Evolutionary conservation across 2,113 vertebrate genomes (phyloP).

Genomic region (Ameiurus melas): DNA sequence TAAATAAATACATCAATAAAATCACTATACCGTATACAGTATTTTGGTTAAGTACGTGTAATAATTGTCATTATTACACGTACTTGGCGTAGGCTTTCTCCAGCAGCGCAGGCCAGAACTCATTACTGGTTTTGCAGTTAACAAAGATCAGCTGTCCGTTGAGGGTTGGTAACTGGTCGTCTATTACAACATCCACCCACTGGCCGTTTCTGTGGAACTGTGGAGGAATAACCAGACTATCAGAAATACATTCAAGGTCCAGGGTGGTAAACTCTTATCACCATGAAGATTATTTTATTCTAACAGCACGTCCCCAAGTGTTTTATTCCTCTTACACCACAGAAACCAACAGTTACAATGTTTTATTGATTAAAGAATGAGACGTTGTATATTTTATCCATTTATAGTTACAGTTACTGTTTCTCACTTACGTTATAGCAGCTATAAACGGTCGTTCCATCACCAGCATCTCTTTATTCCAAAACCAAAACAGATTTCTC

Average conservation of each 20-base stretch:
- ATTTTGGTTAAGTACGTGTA: background rate
- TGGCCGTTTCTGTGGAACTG: conserved; percentile 75
- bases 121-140: conserved; percentile 61
- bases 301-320: background rate
- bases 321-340: background rate
- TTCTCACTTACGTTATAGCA: background rate
- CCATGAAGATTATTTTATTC: background rate
- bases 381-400: background rate
- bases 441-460: background rate
- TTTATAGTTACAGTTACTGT: background rate
- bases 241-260: conserved; percentile 60
- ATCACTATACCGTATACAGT: background rate
- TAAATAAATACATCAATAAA: too few relatives aligned
- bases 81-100: conserved; percentile 77
- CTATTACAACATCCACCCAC: conserved; percentile 73
- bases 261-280: too few relatives aligned
- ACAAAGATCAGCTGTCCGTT: conserved; percentile 66
- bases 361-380: background rate
- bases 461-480: background rate
- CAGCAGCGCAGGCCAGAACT: conserved; percentile 74
- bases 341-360: background rate
- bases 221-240: conserved; percentile 51
- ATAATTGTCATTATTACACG: too few relatives aligned
- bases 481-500: too few relatives aligned
- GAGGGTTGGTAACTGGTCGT: conserved; percentile 73